Conservation (phyloP, 2,888 invertebrate species). For the Tachina lurida region DNA sequence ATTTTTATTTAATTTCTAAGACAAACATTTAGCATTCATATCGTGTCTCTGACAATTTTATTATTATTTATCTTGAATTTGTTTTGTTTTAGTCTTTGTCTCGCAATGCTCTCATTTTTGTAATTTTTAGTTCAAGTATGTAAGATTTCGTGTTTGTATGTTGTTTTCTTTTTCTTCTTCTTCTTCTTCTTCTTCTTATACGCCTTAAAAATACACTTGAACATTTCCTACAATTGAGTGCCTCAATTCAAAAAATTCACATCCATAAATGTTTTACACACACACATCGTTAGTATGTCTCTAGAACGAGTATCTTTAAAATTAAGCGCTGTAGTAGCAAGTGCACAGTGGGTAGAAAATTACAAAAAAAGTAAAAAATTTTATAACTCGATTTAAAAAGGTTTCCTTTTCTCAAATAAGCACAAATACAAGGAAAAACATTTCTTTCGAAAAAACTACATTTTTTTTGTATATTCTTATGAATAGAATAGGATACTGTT, state of each 20-base stretch:
- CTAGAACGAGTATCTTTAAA: constrained; percentile 15
- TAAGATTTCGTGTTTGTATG: constrained; percentile 57
- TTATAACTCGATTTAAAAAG: too few relatives aligned
- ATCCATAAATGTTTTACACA: constrained; percentile 55
- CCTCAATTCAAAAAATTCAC: constrained; percentile 54
- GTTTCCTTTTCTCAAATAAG: too few relatives aligned
- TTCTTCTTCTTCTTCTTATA: constrained; percentile 20
- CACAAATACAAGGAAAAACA: too few relatives aligned
- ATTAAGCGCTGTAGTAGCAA: background rate
- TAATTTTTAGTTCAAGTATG: constrained; percentile 66
- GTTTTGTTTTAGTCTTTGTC: background rate
- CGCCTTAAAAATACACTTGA: constrained; percentile 51
- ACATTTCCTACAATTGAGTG: constrained; percentile 63
- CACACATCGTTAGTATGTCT: constrained; percentile 45
- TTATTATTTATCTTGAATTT: background rate
- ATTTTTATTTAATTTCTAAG: constrained; percentile 19
- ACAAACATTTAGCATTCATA: constrained; percentile 50
- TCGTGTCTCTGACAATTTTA: constrained; percentile 31
- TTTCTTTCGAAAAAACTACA: too few relatives aligned
- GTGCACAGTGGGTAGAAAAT: constrained; percentile 26
- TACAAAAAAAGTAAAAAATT: too few relatives aligned
- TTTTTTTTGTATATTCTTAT: too few relatives aligned
- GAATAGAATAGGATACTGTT: too few relatives aligned
- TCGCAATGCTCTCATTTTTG: constrained; percentile 53
- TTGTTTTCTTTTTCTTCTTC: constrained; percentile 13